Conservation (phyloP, 1,140 invertebrate genomes). For the Camponotus pennsylvanicus region DNA sequence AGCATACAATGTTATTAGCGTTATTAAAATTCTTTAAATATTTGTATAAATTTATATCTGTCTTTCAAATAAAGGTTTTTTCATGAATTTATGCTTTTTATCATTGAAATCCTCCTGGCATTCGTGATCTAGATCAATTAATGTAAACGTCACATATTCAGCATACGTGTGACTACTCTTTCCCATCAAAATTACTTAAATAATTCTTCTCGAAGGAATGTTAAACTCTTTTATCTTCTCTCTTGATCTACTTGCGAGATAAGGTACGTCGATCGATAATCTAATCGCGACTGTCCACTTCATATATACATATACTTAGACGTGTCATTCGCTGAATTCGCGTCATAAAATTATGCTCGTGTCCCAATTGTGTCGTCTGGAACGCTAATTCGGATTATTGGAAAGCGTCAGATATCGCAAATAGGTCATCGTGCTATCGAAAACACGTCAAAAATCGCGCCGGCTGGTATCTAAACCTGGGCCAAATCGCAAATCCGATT, state of each 20-base stretch:
- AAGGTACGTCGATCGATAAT: background rate
- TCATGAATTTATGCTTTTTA: background rate
- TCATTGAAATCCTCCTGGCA: background rate
- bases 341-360: slow-evolving; percentile 46
- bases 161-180: background rate
- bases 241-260: background rate
- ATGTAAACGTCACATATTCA: background rate
- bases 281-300: slow-evolving; percentile 24
- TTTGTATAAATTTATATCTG: background rate
- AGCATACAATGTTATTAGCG: background rate
- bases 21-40: slow-evolving; percentile 2
- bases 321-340: background rate
- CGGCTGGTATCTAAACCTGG: background rate
- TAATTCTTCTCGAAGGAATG: background rate
- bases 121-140: background rate
- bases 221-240: background rate
- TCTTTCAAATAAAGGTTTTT: background rate
- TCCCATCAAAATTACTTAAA: background rate
- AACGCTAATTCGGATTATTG: slow-evolving; percentile 59
- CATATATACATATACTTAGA: slow-evolving; percentile 8
- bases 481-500: slow-evolving; percentile 46
- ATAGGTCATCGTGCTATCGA: slow-evolving; percentile 61
- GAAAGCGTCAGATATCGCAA: slow-evolving; percentile 61
- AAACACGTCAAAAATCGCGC: slow-evolving; percentile 23
- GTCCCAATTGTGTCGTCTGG: slow-evolving; percentile 49